A percentile compares a stretch with the other conserved stretches of the same genome.
Conservation (phyloP, 2,113 vertebrate genomes). For the Atractosteus spatula region DNA sequence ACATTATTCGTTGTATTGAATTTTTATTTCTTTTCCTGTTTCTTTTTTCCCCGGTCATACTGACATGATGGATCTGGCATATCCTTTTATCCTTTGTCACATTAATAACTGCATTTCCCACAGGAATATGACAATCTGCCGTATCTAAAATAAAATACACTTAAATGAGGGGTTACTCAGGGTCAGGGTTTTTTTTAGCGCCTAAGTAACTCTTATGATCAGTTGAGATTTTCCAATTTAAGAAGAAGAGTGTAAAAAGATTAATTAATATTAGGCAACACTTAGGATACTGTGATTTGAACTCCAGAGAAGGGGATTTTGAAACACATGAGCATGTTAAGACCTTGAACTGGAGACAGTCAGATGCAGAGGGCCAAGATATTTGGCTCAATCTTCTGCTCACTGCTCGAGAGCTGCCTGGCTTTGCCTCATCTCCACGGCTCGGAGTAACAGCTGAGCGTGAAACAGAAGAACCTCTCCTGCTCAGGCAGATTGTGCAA, state of each 20-base stretch:
- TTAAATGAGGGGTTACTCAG: background rate
- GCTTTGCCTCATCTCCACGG: no score
- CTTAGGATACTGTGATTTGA: no score
- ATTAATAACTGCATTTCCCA: slow-evolving; percentile 8
- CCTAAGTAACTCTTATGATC: background rate
- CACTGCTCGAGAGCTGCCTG: background rate
- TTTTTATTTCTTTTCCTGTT: no score
- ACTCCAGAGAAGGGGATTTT: no score
- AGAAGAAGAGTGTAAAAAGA: background rate
- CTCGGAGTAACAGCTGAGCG: background rate
- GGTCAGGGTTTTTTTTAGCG: background rate
- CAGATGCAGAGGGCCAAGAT: no score
- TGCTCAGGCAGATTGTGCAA: background rate
- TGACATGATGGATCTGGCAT: slow-evolving; percentile 9
- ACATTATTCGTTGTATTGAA: slow-evolving; percentile 1
- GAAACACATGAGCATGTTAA: no score
- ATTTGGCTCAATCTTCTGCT: no score
- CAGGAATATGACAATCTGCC: slow-evolving; percentile 12
- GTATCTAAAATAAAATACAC: background rate
- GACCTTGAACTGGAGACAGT: no score
- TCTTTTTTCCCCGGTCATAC: background rate
- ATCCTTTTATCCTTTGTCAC: slow-evolving; percentile 17
- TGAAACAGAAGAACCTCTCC: background rate
- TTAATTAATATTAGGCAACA: no score
- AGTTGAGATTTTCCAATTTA: background rate